phyloP scores from a whole-genome alignment of 2,797 vertebrate genomes.

The Mico argentatus region DNA sequence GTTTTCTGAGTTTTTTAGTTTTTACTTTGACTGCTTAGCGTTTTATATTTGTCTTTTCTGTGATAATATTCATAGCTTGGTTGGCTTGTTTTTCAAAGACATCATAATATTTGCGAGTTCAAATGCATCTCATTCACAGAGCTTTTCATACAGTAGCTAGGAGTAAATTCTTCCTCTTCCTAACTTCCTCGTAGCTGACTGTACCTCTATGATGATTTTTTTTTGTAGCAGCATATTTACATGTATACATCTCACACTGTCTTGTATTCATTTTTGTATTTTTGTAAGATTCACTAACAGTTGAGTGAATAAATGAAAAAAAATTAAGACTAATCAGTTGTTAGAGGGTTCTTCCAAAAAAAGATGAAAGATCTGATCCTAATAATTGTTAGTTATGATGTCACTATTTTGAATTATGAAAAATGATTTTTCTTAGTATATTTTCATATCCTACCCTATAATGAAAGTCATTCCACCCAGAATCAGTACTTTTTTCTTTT shows the following conservation, averaged over 20 bases:
- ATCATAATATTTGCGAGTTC: background rate
- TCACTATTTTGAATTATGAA: background rate
- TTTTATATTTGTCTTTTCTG: constrained; percentile 2
- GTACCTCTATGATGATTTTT: background rate
- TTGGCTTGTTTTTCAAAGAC: constrained; percentile 31
- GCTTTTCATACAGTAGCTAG: background rate
- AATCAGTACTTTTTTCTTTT: background rate
- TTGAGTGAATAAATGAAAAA: constrained; percentile 33
- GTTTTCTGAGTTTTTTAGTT: background rate
- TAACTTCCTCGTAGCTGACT: background rate
- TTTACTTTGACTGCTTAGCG: background rate
- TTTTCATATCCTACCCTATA: constrained; percentile 1
- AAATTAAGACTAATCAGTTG: background rate
- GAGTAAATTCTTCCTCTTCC: background rate
- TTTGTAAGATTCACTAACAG: background rate
- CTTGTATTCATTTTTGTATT: constrained; percentile 21
- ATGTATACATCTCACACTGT: background rate
- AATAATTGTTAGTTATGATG: background rate
- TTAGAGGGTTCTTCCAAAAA: background rate
- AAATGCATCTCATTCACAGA: background rate
- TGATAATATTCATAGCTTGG: constrained; percentile 16
- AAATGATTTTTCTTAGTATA: constrained; percentile 43
- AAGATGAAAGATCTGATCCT: background rate
- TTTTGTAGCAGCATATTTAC: background rate
- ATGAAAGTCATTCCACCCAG: background rate